Conservation (phyloP, 2,797 vertebrate species). For the Gadopsis bispinosus region DNA sequence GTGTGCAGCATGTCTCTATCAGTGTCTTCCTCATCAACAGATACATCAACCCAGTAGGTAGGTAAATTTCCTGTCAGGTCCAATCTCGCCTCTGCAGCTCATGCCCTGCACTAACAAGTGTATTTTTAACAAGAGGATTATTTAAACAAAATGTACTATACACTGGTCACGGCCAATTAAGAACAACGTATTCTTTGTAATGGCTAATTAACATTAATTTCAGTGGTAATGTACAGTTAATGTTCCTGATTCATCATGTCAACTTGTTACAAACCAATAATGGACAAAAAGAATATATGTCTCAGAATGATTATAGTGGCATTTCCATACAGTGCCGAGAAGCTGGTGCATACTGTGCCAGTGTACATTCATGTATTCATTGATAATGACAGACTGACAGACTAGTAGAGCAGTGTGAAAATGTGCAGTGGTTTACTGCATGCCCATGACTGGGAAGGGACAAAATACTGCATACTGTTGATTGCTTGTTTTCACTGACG, state of each 20-base stretch:
- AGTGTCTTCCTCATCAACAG: constrained; percentile 45
- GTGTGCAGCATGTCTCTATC: constrained; percentile 9
- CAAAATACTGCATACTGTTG: background rate
- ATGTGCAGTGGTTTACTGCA: background rate
- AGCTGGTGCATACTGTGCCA: background rate
- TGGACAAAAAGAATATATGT: background rate
- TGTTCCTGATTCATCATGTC: background rate
- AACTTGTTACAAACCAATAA: background rate
- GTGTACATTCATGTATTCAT: background rate
- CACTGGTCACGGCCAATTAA: background rate
- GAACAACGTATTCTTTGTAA: background rate
- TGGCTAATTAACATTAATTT: background rate
- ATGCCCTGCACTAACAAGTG: constrained; percentile 9
- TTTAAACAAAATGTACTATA: background rate
- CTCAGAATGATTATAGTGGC: background rate
- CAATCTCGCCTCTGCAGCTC: constrained; percentile 37
- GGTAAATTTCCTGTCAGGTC: constrained; percentile 54
- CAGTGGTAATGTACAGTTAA: background rate
- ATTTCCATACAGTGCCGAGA: background rate
- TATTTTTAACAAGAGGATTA: background rate
- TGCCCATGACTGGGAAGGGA: background rate
- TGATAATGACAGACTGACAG: background rate
- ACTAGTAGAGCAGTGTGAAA: background rate
- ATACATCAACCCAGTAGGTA: constrained; percentile 27
- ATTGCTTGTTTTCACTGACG: background rate